Conservation (phyloP, 2,113 vertebrate genomes). For the Cheilinus undulatus region DNA sequence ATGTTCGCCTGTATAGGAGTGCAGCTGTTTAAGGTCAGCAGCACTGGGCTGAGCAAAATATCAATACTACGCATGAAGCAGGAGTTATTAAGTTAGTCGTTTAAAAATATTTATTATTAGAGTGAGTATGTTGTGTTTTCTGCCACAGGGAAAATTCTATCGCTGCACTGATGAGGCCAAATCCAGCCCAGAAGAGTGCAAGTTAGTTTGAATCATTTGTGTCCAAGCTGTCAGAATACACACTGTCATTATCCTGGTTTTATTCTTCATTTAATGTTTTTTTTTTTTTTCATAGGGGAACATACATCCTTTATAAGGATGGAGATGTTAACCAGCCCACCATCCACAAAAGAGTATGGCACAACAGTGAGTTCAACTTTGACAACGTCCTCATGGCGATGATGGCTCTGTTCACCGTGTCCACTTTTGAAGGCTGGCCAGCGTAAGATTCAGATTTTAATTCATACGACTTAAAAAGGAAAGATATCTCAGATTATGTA, state of each 20-base stretch:
- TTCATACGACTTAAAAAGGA: background rate
- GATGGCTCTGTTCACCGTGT: slow-evolving; percentile 99
- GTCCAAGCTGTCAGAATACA: background rate
- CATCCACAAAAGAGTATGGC: slow-evolving; percentile 92
- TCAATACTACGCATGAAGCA: background rate
- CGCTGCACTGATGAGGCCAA: slow-evolving; percentile 97
- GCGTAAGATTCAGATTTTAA: slow-evolving; percentile 85
- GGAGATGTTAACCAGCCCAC: slow-evolving; percentile 94
- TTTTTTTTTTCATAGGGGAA: slow-evolving; percentile 81
- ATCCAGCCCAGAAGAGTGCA: slow-evolving; percentile 92
- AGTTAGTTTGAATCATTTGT: slow-evolving; percentile 81
- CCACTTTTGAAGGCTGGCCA: slow-evolving; percentile 99
- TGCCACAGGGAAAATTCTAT: slow-evolving; percentile 94
- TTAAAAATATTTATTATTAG: background rate
- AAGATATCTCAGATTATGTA: background rate
- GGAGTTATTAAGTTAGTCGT: background rate
- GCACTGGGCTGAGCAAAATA: background rate
- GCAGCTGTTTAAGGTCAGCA: slow-evolving; percentile 95
- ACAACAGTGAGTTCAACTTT: slow-evolving; percentile 99
- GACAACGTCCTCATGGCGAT: slow-evolving; percentile 98
- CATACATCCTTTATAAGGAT: slow-evolving; percentile 96
- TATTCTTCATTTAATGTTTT: background rate
- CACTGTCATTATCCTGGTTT: background rate
- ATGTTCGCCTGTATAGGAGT: slow-evolving; percentile 99
- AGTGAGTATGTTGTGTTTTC: slow-evolving; percentile 30